These are phyloP conservation scores for Catostomus latipinnis DNA, from an alignment of 2,797 vertebrate genomes.

Conservation along the genomic window DNA sequence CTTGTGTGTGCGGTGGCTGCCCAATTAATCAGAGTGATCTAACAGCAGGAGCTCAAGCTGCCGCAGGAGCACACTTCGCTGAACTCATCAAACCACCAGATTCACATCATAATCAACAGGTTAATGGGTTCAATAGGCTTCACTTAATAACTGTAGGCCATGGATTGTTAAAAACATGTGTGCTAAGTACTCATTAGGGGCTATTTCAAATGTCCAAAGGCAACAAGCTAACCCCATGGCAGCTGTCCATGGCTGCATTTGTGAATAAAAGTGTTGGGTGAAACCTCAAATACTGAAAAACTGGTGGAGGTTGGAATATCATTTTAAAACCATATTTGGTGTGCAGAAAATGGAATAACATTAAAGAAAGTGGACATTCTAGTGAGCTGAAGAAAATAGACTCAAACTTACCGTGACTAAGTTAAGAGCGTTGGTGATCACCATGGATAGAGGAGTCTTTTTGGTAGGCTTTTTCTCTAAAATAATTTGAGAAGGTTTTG, in stretches of 20 bases:
- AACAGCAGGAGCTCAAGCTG: constrained; percentile 38
- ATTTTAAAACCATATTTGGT: constrained; percentile 5
- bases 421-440: constrained; percentile 74
- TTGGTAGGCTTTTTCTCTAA: constrained; percentile 53
- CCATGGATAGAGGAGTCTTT: constrained; percentile 63
- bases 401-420: constrained; percentile 68
- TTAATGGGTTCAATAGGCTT: constrained; percentile 25
- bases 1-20: constrained; percentile 31
- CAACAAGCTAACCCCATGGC: neutral
- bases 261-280: neutral
- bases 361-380: neutral
- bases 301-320: neutral
- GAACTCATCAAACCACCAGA: constrained; percentile 16
- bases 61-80: constrained; percentile 21
- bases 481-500: constrained; percentile 4
- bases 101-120: constrained; percentile 37
- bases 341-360: neutral
- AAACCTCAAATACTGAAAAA: neutral
- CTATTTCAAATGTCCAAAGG: constrained; percentile 29
- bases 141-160: constrained; percentile 31
- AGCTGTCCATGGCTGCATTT: neutral
- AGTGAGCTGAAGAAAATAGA: neutral
- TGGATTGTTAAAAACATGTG: constrained; percentile 30
- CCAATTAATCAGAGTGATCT: constrained; percentile 51
- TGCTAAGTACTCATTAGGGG: constrained; percentile 38